Evolutionary conservation across 2,113 vertebrate species (phyloP).

Genomic region (Lophura nycthemera): DNA sequence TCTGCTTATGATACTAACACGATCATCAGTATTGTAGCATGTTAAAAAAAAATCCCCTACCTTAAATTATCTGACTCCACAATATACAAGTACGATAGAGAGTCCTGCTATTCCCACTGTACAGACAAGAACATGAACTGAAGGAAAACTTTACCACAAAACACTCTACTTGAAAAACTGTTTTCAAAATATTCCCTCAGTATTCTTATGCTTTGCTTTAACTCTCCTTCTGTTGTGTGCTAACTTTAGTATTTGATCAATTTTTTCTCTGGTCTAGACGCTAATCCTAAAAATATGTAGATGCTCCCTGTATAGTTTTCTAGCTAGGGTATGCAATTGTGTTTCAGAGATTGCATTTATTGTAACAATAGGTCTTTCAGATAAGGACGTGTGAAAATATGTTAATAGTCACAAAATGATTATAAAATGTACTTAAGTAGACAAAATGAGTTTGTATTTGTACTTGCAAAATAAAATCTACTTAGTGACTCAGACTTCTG

Average conservation of each 20-base stretch:
- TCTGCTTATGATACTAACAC: neutral
- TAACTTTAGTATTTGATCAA: neutral
- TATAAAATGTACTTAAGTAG: neutral
- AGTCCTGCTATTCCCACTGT: neutral
- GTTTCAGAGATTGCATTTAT: neutral
- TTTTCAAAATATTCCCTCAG: neutral
- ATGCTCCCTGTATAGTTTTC: neutral
- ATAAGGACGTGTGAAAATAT: neutral
- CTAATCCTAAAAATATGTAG: neutral
- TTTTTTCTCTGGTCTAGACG: neutral
- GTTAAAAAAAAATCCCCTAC: neutral
- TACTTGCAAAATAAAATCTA: slow-evolving; percentile 19
- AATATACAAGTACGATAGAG: neutral
- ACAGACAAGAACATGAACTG: neutral
- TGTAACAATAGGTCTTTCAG: neutral
- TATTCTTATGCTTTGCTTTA: neutral
- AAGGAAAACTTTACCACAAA: neutral
- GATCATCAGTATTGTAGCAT: neutral
- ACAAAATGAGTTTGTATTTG: neutral
- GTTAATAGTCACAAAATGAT: neutral
- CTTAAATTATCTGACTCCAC: neutral
- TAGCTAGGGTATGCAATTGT: neutral
- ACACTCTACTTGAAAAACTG: neutral
- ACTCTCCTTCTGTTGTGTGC: neutral
- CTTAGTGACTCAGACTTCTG: neutral